Percentiles rank a stretch among this genome's conserved stretches.
Evolutionary conservation across 2,797 vertebrate genomes (phyloP).

Genomic region (Myiothlypis coronata): DNA sequence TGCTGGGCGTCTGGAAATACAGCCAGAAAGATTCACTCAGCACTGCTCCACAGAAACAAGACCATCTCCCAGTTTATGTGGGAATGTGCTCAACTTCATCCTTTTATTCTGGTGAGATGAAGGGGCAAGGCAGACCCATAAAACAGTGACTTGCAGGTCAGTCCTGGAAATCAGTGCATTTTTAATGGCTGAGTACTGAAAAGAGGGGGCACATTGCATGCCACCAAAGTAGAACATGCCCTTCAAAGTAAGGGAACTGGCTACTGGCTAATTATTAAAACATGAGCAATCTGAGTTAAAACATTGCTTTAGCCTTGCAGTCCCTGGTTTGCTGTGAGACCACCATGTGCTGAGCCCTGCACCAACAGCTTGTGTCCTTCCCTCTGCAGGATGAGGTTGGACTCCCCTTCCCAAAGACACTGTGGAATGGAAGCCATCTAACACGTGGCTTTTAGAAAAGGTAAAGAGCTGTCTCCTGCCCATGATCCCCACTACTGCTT

Average conservation of each 20-base stretch:
- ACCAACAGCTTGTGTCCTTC: neutral
- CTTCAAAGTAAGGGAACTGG: neutral
- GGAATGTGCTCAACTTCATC: neutral
- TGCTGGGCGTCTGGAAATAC: neutral
- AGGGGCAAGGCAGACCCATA: neutral
- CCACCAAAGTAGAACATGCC: neutral
- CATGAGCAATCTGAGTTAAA: neutral
- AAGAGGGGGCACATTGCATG: neutral
- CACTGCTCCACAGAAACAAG: neutral
- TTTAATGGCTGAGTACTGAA: neutral
- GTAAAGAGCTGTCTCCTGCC: neutral
- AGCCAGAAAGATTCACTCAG: neutral
- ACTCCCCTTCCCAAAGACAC: neutral
- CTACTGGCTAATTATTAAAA: slow-evolving; percentile 3
- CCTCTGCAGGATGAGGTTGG: neutral
- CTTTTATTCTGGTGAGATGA: neutral
- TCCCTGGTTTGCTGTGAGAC: neutral
- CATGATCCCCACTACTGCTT: neutral
- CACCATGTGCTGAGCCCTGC: rapidly evolving
- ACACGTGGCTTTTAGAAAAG: neutral
- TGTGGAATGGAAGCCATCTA: neutral
- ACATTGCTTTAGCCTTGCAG: neutral
- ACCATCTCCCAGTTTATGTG: neutral
- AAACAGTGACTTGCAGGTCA: neutral
- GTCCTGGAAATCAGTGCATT: neutral